Conservation (phyloP, 2,797 vertebrate species). For the Enteromius treurensis region DNA sequence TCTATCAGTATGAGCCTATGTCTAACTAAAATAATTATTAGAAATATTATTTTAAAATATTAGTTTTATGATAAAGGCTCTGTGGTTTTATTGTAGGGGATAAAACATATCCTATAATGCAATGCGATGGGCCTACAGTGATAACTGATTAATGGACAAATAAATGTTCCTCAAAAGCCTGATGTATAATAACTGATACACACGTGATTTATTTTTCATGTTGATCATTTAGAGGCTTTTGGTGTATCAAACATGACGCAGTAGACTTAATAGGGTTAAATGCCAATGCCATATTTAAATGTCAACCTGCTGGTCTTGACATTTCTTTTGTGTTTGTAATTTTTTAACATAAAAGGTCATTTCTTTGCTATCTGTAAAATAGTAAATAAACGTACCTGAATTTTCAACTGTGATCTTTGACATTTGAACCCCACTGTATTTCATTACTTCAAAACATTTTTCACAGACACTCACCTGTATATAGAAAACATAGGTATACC, state of each 20-base stretch:
- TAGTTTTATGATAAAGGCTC: neutral
- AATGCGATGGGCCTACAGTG: neutral
- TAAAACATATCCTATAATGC: neutral
- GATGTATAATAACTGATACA: neutral
- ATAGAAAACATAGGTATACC: conserved; percentile 84
- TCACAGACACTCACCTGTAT: conserved; percentile 83
- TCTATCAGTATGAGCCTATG: neutral
- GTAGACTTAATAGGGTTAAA: neutral
- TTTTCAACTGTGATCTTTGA: neutral
- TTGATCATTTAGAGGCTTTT: neutral
- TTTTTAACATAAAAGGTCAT: neutral
- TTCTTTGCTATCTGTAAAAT: neutral
- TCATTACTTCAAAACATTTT: conserved; percentile 68
- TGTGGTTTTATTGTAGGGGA: neutral
- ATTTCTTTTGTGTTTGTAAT: neutral
- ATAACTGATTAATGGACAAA: neutral
- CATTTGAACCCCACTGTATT: neutral
- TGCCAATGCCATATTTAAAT: neutral
- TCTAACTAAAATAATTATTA: neutral
- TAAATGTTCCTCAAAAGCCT: neutral
- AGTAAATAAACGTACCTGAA: neutral
- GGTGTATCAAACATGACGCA: neutral
- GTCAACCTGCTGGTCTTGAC: neutral
- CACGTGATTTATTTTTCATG: neutral
- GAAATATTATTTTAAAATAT: neutral